Percentiles rank a stretch among this genome's conserved stretches.
Conservation (phyloP, 2,888 invertebrate species). For the Pimpla rufipes region DNA sequence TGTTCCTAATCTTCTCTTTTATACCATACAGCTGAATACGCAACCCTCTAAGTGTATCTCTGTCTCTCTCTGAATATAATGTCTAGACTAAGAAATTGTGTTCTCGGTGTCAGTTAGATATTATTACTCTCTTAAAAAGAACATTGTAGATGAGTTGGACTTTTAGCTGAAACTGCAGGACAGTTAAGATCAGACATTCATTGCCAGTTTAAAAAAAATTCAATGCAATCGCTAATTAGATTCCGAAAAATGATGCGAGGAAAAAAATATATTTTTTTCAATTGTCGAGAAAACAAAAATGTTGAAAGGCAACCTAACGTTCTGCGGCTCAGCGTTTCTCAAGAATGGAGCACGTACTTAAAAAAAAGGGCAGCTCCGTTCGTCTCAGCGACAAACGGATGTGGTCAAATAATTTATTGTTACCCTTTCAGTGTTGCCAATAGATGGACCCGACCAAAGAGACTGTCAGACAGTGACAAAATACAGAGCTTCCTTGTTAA, state of each 20-base stretch:
- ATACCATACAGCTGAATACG: slow-evolving; percentile 48
- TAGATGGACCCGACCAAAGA: slow-evolving; percentile 59
- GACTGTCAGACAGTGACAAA: slow-evolving; percentile 54
- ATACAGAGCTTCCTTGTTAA: slow-evolving; percentile 48
- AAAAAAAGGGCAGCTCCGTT: slow-evolving; percentile 36
- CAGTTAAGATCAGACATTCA: slow-evolving; percentile 18
- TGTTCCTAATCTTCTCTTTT: slow-evolving; percentile 41
- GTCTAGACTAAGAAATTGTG: slow-evolving; percentile 37
- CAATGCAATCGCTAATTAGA: not conserved
- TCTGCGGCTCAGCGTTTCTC: slow-evolving; percentile 43
- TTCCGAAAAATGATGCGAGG: not conserved
- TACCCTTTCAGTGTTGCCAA: slow-evolving; percentile 63
- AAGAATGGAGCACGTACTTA: slow-evolving; percentile 27
- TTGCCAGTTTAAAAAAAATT: not conserved
- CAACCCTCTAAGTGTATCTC: slow-evolving; percentile 51
- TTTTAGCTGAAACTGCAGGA: slow-evolving; percentile 21
- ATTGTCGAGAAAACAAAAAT: slow-evolving; percentile 10
- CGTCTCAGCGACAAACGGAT: slow-evolving; percentile 27
- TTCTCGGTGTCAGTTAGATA: slow-evolving; percentile 17
- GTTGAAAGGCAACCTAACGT: slow-evolving; percentile 30
- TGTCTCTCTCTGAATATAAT: slow-evolving; percentile 35
- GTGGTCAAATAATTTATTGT: slow-evolving; percentile 56
- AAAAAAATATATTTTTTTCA: slow-evolving; percentile 12
- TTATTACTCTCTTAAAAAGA: slow-evolving; percentile 16
- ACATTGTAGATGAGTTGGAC: slow-evolving; percentile 30